Evolutionary conservation across 2,113 vertebrate species (phyloP), one percentile per base, ranked within the genome.

Genomic region (Eira barbara): DNA sequence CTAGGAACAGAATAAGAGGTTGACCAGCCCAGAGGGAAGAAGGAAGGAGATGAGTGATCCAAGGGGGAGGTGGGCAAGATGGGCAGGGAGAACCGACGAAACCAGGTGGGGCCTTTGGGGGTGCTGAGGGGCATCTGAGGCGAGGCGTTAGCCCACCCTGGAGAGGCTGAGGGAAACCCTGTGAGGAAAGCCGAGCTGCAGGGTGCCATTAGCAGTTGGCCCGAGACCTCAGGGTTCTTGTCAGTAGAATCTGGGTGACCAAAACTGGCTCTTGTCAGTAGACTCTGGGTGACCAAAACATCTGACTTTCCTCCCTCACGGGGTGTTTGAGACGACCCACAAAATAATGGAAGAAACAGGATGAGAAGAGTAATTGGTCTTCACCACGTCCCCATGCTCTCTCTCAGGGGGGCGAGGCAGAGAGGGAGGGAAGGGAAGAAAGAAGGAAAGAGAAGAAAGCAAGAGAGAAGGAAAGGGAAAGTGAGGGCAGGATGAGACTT

Each of bases 21-120:
- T 7, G 45, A 13, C 14, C 55, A 4, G 25, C 23, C 20, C 29
- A 9, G 74, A 36, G 13, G 39, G 45, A 74, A 29, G 42, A 9
- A 42, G 63, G 34, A 11, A 47, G 27, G 23, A 17, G 59, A 59
- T 65, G 15, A 87, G 21, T 1, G 6, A 45, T 49, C 14, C 3
- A 0, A 55, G 52, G 45, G 42, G 45, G 31, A 14, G 57, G 27
- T 3, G 2, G 0, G 18, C 39, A 1, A 52, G 23, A 0, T 2
- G 49, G 36, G 34, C 69, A 18, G 47, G 39, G 39, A 76, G 57
- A 94, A 25, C 13, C 2, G 18, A 23, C 39, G 18, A 8, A 42
- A 14, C 15, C 15, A 25, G 36, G 20, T 20, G 23, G 61, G 29
- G 15, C 17, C 34, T 31, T 49, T 0, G 2, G 13, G 13, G 87